A percentile compares a stretch with the other conserved stretches of the same genome.
These are phyloP conservation scores for Mythimna ferrago DNA, from an alignment of 2,888 invertebrate genomes.

Conservation along the genomic window DNA sequence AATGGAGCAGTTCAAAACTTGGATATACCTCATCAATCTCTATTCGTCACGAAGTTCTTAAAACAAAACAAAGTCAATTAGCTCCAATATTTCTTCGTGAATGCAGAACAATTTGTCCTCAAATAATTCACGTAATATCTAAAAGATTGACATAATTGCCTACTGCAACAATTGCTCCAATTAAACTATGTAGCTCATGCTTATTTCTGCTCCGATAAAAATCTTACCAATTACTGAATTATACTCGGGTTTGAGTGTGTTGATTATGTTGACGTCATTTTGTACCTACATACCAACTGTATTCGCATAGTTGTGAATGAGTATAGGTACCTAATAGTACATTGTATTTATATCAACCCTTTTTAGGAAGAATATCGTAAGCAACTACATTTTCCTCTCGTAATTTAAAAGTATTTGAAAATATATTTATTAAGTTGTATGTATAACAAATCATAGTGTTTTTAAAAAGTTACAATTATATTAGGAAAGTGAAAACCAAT, in stretches of 20 bases:
- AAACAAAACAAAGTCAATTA: conserved; percentile 26
- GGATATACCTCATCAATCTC: conserved; percentile 17
- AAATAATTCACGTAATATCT: conserved; percentile 34
- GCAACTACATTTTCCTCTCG: no score
- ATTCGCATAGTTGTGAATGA: background rate
- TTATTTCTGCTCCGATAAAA: conserved; percentile 63
- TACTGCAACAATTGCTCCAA: conserved; percentile 53
- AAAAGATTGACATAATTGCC: conserved; percentile 56
- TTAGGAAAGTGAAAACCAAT: no score
- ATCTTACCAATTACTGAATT: conserved; percentile 61
- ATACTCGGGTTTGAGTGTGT: conserved; percentile 38
- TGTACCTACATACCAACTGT: background rate
- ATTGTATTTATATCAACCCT: no score
- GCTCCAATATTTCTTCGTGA: conserved; percentile 31
- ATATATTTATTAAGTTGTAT: no score
- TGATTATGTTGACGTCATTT: conserved; percentile 34
- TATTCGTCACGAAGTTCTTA: conserved; percentile 37
- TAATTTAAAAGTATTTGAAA: no score
- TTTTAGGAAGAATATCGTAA: no score
- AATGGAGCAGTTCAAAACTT: background rate
- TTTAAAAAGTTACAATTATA: no score
- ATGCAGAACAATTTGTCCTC: conserved; percentile 40
- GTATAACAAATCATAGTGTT: no score
- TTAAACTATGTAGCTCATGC: conserved; percentile 58
- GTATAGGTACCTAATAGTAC: background rate